Evolutionary conservation across 2,113 vertebrate species (phyloP).

Genomic region (Synodontis membranacea): DNA sequence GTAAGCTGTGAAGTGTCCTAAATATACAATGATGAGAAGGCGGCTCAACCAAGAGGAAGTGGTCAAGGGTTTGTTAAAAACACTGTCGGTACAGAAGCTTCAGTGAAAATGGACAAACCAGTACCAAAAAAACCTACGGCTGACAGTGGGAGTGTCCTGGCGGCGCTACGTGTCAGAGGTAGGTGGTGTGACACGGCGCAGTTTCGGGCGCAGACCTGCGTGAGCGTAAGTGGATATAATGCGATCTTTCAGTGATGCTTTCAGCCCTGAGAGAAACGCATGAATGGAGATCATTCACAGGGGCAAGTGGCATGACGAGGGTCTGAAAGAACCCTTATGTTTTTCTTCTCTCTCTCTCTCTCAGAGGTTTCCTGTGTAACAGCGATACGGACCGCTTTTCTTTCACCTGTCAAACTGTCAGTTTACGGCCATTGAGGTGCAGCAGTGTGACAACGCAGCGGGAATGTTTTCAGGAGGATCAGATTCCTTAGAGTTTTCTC

Average conservation of each 20-base stretch:
- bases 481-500: conserved; percentile 47
- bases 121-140: background rate
- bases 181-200: background rate
- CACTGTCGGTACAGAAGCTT: background rate
- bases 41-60: background rate
- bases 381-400: conserved; percentile 27
- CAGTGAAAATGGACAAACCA: conserved; percentile 1
- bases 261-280: conserved; percentile 69
- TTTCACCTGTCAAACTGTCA: conserved; percentile 34
- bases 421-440: conserved; percentile 58
- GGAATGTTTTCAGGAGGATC: conserved; percentile 61
- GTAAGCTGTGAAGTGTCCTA: background rate
- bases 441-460: conserved; percentile 56
- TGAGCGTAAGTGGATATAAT: conserved; percentile 70
- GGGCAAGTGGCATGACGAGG: conserved; percentile 53
- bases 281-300: conserved; percentile 73
- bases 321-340: conserved; percentile 46
- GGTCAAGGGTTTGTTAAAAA: background rate
- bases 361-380: background rate
- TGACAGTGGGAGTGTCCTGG: background rate
- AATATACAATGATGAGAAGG: background rate
- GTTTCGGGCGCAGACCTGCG: background rate
- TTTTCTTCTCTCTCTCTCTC: conserved; percentile 10
- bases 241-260: conserved; percentile 72
- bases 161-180: background rate